Base-by-base conservation (phyloP, 2,797 vertebrate genomes). In the Spondyliosoma cantharus region DNA sequence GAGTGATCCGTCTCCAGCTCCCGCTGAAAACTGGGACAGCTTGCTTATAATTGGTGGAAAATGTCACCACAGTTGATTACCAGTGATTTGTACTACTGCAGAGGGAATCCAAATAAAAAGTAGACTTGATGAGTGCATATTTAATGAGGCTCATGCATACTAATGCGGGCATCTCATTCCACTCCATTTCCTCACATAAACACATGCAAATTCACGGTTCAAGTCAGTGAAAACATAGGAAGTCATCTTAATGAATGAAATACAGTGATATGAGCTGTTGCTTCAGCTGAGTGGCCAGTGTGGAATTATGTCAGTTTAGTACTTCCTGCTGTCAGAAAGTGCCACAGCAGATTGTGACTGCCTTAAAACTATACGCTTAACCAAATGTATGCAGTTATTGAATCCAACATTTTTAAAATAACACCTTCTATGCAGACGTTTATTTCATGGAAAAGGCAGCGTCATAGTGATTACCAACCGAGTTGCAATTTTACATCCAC, bases 61-160 rank as follows among this genome's bases (percentile, higher is more conserved):
- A 95, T 94, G 94, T 94, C 93, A 94, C 83, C 89, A 63, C 81
- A 91, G 92, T 91, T 95, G 93, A 95, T 95, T 94, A 94, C 66
- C 74, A 93, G 87, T 88, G 86, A 94, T 94, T 92, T 93, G 92
- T 93, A 92, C 90, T 54, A 88, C 86, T 89, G 89, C 80, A 86
- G 93, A 87, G 83, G 84, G 85, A 93, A 92, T 89, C 81, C 63
- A 88, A 92, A 93, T 86, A 83, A 91, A 92, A 93, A 90, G 85
- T 78, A 63, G 74, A 89, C 66, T 86, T 94, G 91, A 94, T 92
- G 93, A 94, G 87, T 45, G 88, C 90, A 93, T 93, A 89, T 90
- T 93, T 93, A 95, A 95, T 93, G 93, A 92, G 84, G 83, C 83
- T 85, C 81, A 87, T 88, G 89, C 90, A 92, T 91, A 91, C 81